Evolutionary conservation across 2,888 invertebrate species (phyloP).

Genomic region (Epistrophe grossulariae): DNA sequence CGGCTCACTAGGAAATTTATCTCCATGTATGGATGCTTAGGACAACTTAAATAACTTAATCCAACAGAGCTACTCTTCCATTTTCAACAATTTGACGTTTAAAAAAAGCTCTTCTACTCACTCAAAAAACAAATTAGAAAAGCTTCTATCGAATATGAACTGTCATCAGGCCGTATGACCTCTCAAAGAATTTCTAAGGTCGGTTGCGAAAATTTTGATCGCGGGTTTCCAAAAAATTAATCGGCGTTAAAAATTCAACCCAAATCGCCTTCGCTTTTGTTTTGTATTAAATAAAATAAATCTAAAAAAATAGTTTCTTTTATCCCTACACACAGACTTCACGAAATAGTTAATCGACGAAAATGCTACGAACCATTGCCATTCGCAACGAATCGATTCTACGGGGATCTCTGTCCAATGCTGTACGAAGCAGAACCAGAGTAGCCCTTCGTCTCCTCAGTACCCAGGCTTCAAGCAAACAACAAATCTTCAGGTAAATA

Average conservation of each 20-base stretch:
- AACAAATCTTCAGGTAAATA: conserved; percentile 80
- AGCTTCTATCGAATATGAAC: conserved; percentile 39
- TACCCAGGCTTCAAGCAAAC: conserved; percentile 77
- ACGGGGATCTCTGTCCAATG: conserved; percentile 87
- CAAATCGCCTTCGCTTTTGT: conserved; percentile 19
- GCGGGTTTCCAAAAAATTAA: conserved; percentile 40
- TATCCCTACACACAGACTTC: not conserved
- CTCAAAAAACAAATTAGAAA: conserved; percentile 30
- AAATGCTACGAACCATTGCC: conserved; percentile 90
- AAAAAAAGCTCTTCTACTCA: conserved; percentile 33
- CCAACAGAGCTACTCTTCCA: not conserved
- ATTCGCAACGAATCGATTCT: conserved; percentile 88
- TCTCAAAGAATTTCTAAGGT: conserved; percentile 67
- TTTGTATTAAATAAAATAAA: not conserved
- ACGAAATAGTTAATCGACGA: conserved; percentile 40
- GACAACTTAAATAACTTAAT: too few relatives aligned
- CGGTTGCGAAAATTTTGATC: conserved; percentile 64
- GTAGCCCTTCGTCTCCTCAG: conserved; percentile 79
- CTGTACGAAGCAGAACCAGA: conserved; percentile 82
- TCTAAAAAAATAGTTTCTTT: conserved; percentile 10
- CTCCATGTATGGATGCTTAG: too few relatives aligned
- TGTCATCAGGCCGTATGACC: conserved; percentile 69
- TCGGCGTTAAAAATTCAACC: conserved; percentile 27
- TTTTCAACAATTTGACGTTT: conserved; percentile 23
- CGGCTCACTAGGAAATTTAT: too few relatives aligned